phyloP scores from a whole-genome alignment of 1,140 invertebrate species.

The Brachionus paranguensis region DNA sequence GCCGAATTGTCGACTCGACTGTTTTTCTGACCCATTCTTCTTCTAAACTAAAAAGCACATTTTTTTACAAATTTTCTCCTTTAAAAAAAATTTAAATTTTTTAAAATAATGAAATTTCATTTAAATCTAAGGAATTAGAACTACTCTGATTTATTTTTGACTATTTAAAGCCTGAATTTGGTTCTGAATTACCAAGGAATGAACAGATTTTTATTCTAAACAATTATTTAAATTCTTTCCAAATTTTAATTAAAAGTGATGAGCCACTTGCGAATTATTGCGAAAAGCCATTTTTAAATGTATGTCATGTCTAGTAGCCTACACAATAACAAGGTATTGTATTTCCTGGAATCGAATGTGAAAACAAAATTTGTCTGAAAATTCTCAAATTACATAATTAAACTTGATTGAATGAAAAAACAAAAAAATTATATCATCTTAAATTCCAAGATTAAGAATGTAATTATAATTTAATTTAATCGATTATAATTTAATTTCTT shows the following conservation, averaged over 20 bases:
- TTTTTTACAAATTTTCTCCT: background rate
- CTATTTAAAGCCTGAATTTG: no score
- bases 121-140: no score
- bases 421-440: background rate
- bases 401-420: background rate
- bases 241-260: no score
- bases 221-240: no score
- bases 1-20: background rate
- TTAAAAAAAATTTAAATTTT: no score
- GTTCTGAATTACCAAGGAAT: no score
- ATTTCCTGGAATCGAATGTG: background rate
- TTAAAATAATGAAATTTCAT: no score
- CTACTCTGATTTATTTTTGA: no score
- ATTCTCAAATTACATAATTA: background rate
- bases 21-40: slow-evolving; percentile 11
- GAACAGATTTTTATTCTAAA: no score
- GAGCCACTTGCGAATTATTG: no score
- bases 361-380: background rate
- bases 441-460: background rate
- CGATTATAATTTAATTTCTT: background rate
- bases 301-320: background rate
- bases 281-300: no score
- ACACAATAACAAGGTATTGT: background rate
- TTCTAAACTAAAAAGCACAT: background rate
- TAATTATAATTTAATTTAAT: background rate